Percentiles rank a stretch among this genome's conserved stretches.
Evolutionary conservation across 2,113 vertebrate genomes (phyloP).

Genomic region (Cottus gobio): DNA sequence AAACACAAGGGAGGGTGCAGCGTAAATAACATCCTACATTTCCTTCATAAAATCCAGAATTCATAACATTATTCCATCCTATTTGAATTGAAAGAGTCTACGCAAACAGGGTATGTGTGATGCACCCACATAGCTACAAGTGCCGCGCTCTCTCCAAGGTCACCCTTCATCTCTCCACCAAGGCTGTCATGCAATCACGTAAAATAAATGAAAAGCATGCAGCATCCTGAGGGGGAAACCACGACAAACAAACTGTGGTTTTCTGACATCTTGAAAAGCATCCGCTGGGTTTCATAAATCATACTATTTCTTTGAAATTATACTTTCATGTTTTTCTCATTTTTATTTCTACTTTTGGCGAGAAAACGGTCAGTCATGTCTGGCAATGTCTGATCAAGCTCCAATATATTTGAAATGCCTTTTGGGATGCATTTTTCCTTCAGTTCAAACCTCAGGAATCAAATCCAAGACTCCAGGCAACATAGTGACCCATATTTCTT

Average conservation of each 20-base stretch:
- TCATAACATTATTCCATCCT: conserved; percentile 14
- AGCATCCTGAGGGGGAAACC: conserved; percentile 32
- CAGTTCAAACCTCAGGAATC: conserved; percentile 34
- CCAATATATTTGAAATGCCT: conserved; percentile 11
- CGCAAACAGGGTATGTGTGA: conserved; percentile 32
- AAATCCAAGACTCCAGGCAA: conserved; percentile 49
- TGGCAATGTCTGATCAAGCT: background rate
- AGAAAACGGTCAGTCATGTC: background rate
- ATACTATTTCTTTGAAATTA: background rate
- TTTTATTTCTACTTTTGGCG: background rate
- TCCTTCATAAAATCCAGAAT: conserved; percentile 35
- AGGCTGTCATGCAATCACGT: conserved; percentile 67
- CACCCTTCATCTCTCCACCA: conserved; percentile 65
- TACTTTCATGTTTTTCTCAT: background rate
- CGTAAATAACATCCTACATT: conserved; percentile 20
- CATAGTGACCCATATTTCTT: conserved; percentile 53
- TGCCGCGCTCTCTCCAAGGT: conserved; percentile 70
- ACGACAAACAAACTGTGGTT: conserved; percentile 37
- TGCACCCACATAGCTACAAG: conserved; percentile 46
- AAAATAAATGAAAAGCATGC: conserved; percentile 70
- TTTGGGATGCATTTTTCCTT: conserved; percentile 21
- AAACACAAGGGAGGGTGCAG: conserved; percentile 17
- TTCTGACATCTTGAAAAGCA: conserved; percentile 12
- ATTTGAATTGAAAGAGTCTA: conserved; percentile 10
- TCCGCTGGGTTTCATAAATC: conserved; percentile 12